Evolutionary conservation across 2,888 invertebrate species (phyloP), one percentile per base, ranked within the genome.

Genomic region (Lordiphosa fenestrarum): DNA sequence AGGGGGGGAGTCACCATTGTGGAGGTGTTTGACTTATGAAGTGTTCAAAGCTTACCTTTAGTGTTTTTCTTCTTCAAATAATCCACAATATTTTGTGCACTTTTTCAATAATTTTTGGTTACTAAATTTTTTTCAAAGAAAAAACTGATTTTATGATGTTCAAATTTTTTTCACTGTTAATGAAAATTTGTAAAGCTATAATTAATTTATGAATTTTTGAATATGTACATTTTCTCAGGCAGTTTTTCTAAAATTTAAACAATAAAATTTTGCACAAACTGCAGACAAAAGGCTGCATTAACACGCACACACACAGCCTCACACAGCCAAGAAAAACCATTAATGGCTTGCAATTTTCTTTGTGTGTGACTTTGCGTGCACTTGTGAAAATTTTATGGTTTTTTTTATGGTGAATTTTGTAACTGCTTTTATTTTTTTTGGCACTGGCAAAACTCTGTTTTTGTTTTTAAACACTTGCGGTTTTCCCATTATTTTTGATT

Each of bases 301-400:
- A 56, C 44, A 52, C 63, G 57, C 33, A 36, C 21, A 40, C 49
- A 55, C n/a, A 42, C n/a, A 39, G 44, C 44, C 61, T 55, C 49
- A 47, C 54, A 55, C 46, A 64, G 36, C 33, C 51, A 51, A 44
- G 37, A 49, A 36, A 49, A 46, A 47, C 30, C 55, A 48, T 46
- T 42, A 35, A 55, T 60, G 57, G 30, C 10, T 42, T 59, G 66
- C 53, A 55, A 39, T 64, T 63, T 64, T 63, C 62, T 47, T 41
- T 65, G 62, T 38, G 38, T 49, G 48, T 39, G 23, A 23, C 21
- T 53, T 21, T 53, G 40, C 40, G 41, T 74, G 69, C 63, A 61
- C 56, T 66, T 78, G 80, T 80, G 65, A 65, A 81, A 68, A 72
- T 64, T 57, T 60, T 49, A 38, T 47, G 19, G 39, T 33, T 44